Evolutionary conservation across 2,888 invertebrate genomes (phyloP), one percentile per base, ranked within the genome.

Genomic region (Ophioninae sp.): DNA sequence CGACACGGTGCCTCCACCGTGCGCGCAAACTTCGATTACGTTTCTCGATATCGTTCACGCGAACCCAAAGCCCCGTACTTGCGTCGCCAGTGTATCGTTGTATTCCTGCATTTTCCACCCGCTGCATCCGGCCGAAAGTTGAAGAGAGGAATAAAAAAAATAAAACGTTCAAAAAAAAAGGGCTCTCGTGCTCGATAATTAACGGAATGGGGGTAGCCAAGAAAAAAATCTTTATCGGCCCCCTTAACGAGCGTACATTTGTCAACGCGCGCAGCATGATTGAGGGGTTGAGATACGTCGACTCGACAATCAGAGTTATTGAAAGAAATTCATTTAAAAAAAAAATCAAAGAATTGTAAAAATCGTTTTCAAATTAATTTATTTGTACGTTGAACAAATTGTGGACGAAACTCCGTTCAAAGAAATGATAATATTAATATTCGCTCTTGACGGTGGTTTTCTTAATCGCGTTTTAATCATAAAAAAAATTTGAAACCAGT

Each of bases 21-120:
- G 79, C 73, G 73, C 73, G 59, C 79, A 73, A 73, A 81, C 84
- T 85, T 88, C 85, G 87, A 88, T 88, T 88, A 87, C 86, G 84
- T 75, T 83, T 84, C 84, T 85, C 87, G 86, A 86, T 86, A 87
- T 85, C 84, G 74, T 86, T 88, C 83, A 72, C 80, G 79, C 77
- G 73, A 81, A 71, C 63, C 63, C 64, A 51, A 30, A 67, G 79
- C 56, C 64, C 68, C 68, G 13, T 72, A 59, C 67, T 80, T 79
- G 80, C 61, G 79, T 77, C 73, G 77, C 39, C 80, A 74, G 39
- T 68, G 73, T 81, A 76, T 71, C 76, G 71, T 75, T 79, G 73
- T 65, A 73, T 73, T 37, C 61, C 41, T 20, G 10, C 22, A 56
- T 6, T 61, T 61, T 77, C 61, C 37, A 73, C 65, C 67, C 73